phyloP scores from a whole-genome alignment of 2,113 vertebrate species.

The Speoplatyrhinus poulsoni region DNA sequence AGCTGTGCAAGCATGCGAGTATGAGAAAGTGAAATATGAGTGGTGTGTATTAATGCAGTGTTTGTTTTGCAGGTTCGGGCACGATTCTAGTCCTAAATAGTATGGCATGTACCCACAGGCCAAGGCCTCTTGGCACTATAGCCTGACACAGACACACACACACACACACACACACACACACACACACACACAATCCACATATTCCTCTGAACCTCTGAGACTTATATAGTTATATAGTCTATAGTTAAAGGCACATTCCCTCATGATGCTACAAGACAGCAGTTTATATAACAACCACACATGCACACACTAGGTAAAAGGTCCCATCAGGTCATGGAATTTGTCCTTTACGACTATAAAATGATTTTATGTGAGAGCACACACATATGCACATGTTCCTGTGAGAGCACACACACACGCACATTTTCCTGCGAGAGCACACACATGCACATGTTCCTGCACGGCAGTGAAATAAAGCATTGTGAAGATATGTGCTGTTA shows the following conservation, averaged over 20 bases:
- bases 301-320: not conserved
- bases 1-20: slow-evolving; percentile 44
- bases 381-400: not conserved
- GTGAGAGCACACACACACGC: no score
- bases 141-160: slow-evolving; percentile 16
- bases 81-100: slow-evolving; percentile 36
- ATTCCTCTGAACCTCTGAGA: not conserved
- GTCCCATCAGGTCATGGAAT: not conserved
- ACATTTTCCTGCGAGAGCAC: no score
- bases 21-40: not conserved
- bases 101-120: slow-evolving; percentile 52
- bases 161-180: slow-evolving; percentile 6
- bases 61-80: slow-evolving; percentile 55
- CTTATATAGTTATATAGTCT: not conserved
- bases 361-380: no score
- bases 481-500: not conserved
- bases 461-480: not conserved
- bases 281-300: not conserved
- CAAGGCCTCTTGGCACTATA: slow-evolving; percentile 9
- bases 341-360: not conserved
- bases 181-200: slow-evolving; percentile 4
- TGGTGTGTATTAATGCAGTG: not conserved
- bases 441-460: not conserved
- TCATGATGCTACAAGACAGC: not conserved
- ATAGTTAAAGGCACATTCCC: slow-evolving; percentile 9